These are phyloP conservation scores for Styela clava DNA, from an alignment of 23 tunicate species.

Conservation along the genomic window DNA sequence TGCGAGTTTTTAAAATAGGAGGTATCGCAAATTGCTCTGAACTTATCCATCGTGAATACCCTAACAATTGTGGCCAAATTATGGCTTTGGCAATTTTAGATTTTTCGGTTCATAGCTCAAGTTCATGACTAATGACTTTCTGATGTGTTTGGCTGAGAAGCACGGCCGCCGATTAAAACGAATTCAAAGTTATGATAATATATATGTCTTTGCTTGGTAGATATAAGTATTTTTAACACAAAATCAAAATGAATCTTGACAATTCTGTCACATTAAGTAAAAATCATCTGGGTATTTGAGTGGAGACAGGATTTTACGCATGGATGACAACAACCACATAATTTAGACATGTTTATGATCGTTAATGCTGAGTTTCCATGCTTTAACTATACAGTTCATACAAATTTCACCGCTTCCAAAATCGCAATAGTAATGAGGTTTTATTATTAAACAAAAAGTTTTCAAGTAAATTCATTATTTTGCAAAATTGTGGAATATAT, in stretches of 20 bases:
- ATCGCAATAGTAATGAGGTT: too few relatives aligned
- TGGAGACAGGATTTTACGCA: background rate
- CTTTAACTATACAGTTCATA: too few relatives aligned
- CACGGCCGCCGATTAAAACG: too few relatives aligned
- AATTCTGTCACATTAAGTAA: background rate
- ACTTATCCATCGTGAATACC: slow-evolving; percentile 12
- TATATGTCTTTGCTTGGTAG: too few relatives aligned
- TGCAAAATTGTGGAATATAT: too few relatives aligned
- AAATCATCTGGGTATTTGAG: background rate
- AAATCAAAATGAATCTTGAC: too few relatives aligned
- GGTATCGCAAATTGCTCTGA: background rate
- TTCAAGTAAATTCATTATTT: too few relatives aligned
- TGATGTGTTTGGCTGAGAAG: too few relatives aligned
- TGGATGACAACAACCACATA: background rate
- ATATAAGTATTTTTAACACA: too few relatives aligned
- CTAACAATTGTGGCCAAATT: background rate
- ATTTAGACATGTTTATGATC: background rate
- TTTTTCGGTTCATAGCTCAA: background rate
- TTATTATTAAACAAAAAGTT: too few relatives aligned
- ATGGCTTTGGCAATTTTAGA: background rate
- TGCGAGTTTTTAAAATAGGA: background rate
- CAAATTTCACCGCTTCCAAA: too few relatives aligned
- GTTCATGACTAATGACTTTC: background rate
- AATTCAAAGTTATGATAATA: too few relatives aligned
- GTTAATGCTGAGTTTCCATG: background rate